phyloP scores from a whole-genome alignment of 2,113 vertebrate genomes.

The Labeo catla region DNA sequence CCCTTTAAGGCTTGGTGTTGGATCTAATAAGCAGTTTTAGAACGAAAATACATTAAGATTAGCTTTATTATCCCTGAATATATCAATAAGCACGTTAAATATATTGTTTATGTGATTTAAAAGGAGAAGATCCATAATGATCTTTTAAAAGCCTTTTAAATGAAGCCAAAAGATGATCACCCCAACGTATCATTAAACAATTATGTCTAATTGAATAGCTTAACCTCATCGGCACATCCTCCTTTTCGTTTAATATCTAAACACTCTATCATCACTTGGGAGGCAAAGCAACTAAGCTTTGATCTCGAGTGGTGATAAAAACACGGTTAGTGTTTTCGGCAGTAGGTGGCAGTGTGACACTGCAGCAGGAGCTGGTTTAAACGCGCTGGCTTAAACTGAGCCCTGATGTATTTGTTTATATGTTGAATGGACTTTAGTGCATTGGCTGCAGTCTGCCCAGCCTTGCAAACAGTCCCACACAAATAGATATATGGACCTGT shows the following conservation, averaged over 20 bases:
- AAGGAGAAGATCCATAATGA: not conserved
- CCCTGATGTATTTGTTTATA: constrained; percentile 75
- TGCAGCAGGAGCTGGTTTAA: constrained; percentile 46
- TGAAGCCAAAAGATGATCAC: constrained; percentile 14
- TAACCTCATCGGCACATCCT: constrained; percentile 9
- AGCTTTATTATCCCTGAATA: not conserved
- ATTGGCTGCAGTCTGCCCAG: constrained; percentile 67
- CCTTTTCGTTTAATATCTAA: constrained; percentile 23
- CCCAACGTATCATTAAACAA: constrained; percentile 14
- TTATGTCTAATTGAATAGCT: constrained; percentile 23
- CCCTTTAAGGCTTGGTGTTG: not conserved
- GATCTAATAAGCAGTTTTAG: not conserved
- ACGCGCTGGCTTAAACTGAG: constrained; percentile 48
- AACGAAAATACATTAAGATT: not conserved
- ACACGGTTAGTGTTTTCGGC: constrained; percentile 40
- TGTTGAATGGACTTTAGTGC: constrained; percentile 73
- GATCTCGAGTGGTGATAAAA: not conserved
- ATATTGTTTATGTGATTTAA: constrained; percentile 4
- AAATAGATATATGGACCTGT: constrained; percentile 75
- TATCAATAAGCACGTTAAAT: not conserved
- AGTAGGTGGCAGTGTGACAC: constrained; percentile 80
- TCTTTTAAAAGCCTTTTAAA: constrained; percentile 13
- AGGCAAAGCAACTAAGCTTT: constrained; percentile 1
- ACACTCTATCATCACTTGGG: constrained; percentile 21
- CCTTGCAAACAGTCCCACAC: constrained; percentile 67